Base-by-base conservation (phyloP, 2,888 invertebrate genomes). In the Aphodius granarius region DNA sequence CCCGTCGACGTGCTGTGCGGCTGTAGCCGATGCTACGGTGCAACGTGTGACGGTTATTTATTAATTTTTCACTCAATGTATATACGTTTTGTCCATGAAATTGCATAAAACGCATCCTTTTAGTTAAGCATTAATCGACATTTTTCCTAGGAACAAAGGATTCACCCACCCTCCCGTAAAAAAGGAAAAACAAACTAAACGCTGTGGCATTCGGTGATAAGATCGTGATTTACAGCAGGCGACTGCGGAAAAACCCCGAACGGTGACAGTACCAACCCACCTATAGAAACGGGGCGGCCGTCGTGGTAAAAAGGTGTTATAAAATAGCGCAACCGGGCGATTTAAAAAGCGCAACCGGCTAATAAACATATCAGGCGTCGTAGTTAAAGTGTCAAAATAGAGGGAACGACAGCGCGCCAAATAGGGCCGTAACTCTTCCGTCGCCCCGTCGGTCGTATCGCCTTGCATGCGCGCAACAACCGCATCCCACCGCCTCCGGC, bases 321-420 rank as follows among this genome's bases (percentile, higher is more conserved):
- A 43, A 43, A 43, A 43, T 43, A 43, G 43, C 43, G 43, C 43
- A 13, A 43, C 13, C 9, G 43, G 43, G 43, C 43, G 43, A 43
- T 43, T 43, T 43, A 43, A 43, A 43, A 43, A 43, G 43, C 43
- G 43, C 43, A 43, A 43, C 43, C 43, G 43, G 13, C 43, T 43
- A 43, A 43, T 43, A 43, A 43, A 43, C 43, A 43, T 43, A 43
- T 43, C 43, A 43, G 43, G 71, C 71, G 22, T n/a, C 23, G 18
- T 19, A 63, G 17, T 70, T 74, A 71, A 74, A 64, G 70, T 65
- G 70, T 74, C 74, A 64, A 74, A 74, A 71, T 71, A 74, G 70
- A 22, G 70, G 20, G 16, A 16, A 20, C 16, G 63, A n/a, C 19
- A 72, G 20, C 19, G 20, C 19, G 43, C 43, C 43, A 43, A 43